phyloP scores from a whole-genome alignment of 2,888 invertebrate species.

The Onthophagus sagittarius region DNA sequence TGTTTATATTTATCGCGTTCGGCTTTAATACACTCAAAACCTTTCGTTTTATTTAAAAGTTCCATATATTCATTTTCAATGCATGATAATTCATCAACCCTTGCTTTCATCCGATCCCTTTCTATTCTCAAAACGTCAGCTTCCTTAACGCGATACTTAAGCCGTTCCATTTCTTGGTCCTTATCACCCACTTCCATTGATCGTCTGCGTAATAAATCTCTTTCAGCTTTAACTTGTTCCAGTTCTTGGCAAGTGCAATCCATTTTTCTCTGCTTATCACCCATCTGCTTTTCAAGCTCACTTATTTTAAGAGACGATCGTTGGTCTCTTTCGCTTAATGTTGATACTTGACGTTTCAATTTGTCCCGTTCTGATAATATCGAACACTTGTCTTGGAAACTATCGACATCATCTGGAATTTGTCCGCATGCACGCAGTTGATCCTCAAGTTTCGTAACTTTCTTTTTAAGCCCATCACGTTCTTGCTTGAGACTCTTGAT shows the following conservation, averaged over 20 bases:
- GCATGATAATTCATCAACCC: constrained; percentile 37
- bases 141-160: constrained; percentile 37
- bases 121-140: constrained; percentile 42
- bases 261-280: constrained; percentile 25
- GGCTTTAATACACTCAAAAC: constrained; percentile 37
- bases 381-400: constrained; percentile 33
- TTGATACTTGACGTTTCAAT: constrained; percentile 36
- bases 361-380: constrained; percentile 37
- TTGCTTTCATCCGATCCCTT: constrained; percentile 37
- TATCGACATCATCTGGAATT: constrained; percentile 36
- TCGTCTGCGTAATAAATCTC: constrained; percentile 29
- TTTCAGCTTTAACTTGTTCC: constrained; percentile 27
- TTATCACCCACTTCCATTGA: constrained; percentile 21
- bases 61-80: constrained; percentile 40
- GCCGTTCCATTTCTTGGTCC: constrained; percentile 35
- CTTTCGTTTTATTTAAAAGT: constrained; percentile 33
- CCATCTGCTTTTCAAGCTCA: constrained; percentile 27
- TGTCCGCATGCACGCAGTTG: constrained; percentile 34
- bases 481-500: constrained; percentile 32
- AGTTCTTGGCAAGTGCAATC: constrained; percentile 22
- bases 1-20: constrained; percentile 45
- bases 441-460: constrained; percentile 36
- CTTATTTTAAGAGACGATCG: constrained; percentile 34
- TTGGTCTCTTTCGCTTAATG: constrained; percentile 25
- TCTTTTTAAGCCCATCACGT: constrained; percentile 34